phyloP scores from a whole-genome alignment of 1,140 invertebrate genomes.

The Cotesia glomerata region DNA sequence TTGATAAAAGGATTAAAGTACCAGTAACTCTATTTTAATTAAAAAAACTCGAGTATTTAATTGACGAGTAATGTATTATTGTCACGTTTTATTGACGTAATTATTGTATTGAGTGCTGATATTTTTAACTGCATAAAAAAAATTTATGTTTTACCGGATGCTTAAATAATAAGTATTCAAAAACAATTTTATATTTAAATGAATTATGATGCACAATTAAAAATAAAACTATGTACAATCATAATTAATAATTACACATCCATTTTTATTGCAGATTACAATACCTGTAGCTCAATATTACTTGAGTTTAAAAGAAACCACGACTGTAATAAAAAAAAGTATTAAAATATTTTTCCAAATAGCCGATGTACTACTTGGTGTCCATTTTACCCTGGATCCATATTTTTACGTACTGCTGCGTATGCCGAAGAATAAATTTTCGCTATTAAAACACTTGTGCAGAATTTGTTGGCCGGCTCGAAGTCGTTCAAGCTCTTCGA shows the following conservation, averaged over 20 bases:
- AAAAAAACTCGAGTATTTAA: neutral
- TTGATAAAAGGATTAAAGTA: too few species aligned
- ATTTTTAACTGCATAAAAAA: neutral
- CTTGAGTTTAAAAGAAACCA: conserved; percentile 38
- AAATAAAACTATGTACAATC: too few species aligned
- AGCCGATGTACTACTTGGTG: conserved; percentile 78
- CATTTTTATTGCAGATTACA: conserved; percentile 66
- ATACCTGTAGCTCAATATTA: conserved; percentile 70
- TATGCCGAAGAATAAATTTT: conserved; percentile 51
- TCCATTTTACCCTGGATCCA: conserved; percentile 84
- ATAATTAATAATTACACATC: too few species aligned
- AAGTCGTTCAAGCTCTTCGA: conserved; percentile 54
- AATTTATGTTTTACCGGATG: neutral
- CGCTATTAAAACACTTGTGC: conserved; percentile 54
- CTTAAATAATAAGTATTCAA: neutral
- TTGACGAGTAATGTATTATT: neutral
- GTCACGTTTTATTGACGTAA: neutral
- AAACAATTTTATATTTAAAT: neutral
- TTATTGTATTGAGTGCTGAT: neutral
- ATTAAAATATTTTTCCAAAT: conserved; percentile 63
- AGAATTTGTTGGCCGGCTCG: conserved; percentile 50
- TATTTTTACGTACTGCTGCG: conserved; percentile 80
- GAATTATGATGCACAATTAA: neutral
- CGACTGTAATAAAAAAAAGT: conserved; percentile 36
- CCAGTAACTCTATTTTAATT: neutral